Conservation (phyloP, 1,140 invertebrate genomes). For the Geopemphigus sp. region DNA sequence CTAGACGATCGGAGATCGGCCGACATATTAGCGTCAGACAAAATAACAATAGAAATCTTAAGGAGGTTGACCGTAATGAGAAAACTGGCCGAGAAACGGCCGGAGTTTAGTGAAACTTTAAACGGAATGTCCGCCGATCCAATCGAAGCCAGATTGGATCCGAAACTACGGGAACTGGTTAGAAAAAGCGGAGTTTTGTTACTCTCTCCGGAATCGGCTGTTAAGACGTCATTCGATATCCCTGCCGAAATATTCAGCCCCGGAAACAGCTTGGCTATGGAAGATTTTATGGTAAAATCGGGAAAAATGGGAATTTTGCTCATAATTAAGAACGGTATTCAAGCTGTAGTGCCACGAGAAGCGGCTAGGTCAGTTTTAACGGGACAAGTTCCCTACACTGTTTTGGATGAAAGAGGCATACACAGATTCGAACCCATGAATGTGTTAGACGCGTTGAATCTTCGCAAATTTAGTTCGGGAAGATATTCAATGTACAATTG, state of each 20-base stretch:
- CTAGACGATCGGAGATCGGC: slow-evolving; percentile 63
- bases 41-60: slow-evolving; percentile 66
- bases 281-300: slow-evolving; percentile 68
- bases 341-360: slow-evolving; percentile 74
- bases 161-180: slow-evolving; percentile 66
- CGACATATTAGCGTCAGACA: slow-evolving; percentile 62
- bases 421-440: slow-evolving; percentile 74
- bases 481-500: slow-evolving; percentile 54
- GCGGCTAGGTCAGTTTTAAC: slow-evolving; percentile 70
- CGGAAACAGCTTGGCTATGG: slow-evolving; percentile 70
- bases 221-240: slow-evolving; percentile 64
- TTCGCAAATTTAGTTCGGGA: slow-evolving; percentile 64
- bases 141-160: slow-evolving; percentile 65
- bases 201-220: slow-evolving; percentile 64
- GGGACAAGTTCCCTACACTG: slow-evolving; percentile 71
- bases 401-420: slow-evolving; percentile 74
- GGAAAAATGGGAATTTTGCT: slow-evolving; percentile 60
- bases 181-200: slow-evolving; percentile 69
- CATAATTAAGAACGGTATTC: slow-evolving; percentile 72
- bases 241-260: slow-evolving; percentile 65
- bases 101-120: slow-evolving; percentile 63
- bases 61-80: slow-evolving; percentile 70
- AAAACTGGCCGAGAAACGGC: slow-evolving; percentile 67
- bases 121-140: slow-evolving; percentile 65
- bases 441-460: slow-evolving; percentile 67